phyloP scores from a whole-genome alignment of 2,113 vertebrate species.

The Microcebus griseorufus region DNA sequence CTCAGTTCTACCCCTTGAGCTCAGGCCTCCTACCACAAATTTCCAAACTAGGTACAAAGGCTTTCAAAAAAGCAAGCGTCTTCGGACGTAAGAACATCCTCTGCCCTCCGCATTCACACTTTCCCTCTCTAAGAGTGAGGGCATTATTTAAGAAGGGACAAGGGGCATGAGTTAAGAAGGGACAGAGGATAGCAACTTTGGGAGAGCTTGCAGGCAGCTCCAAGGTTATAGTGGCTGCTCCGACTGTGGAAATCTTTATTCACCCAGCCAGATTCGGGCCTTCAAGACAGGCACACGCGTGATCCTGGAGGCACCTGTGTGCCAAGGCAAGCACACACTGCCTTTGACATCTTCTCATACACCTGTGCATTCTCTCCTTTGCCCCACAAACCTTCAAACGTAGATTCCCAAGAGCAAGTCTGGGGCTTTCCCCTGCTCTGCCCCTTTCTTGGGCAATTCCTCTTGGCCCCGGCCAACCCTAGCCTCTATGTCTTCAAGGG shows the following conservation, averaged over 20 bases:
- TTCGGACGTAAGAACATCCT: not conserved
- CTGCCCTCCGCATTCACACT: no score
- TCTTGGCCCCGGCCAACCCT: not conserved
- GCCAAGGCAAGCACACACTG: not conserved
- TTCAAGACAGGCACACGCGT: not conserved
- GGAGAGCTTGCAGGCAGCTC: not conserved
- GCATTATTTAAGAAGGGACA: not conserved
- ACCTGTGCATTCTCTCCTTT: not conserved
- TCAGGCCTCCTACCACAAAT: not conserved
- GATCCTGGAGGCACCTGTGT: not conserved
- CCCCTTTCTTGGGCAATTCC: not conserved
- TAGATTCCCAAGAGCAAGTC: not conserved
- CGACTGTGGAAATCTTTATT: not conserved
- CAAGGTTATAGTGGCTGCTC: not conserved
- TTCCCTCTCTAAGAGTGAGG: not conserved
- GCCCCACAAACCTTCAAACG: not conserved
- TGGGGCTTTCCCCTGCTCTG: not conserved
- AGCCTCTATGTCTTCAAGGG: conserved; percentile 17
- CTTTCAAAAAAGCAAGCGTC: not conserved
- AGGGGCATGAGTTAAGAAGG: not conserved
- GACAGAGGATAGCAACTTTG: not conserved
- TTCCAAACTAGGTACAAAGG: conserved; percentile 1
- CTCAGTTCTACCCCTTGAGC: not conserved
- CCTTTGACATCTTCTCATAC: not conserved
- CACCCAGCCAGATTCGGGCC: not conserved